These are phyloP conservation scores for Globodera rostochiensis DNA, from an alignment of 1,140 invertebrate genomes.

Conservation along the genomic window DNA sequence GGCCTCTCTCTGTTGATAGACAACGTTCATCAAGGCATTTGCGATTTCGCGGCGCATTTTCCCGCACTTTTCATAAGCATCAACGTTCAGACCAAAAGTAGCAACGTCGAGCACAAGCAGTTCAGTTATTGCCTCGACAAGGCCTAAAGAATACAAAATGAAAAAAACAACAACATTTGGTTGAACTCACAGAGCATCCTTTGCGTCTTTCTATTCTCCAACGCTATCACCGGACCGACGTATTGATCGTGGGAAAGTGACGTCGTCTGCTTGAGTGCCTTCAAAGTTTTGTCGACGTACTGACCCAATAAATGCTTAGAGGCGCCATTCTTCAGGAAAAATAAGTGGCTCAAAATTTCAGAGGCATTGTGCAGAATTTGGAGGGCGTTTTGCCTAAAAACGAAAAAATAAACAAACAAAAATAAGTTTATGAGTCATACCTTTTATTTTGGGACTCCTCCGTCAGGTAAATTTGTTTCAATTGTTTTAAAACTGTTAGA, in stretches of 20 bases:
- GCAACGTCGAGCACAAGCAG: conserved; percentile 9
- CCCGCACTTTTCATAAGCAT: conserved; percentile 22
- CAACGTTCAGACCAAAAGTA: conserved; percentile 12
- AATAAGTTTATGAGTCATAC: not conserved
- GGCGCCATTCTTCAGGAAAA: conserved; percentile 11
- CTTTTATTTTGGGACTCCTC: conserved; percentile 1
- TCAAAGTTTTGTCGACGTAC: conserved; percentile 6
- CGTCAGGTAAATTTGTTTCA: not conserved
- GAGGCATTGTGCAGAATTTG: conserved; percentile 15
- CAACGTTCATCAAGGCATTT: conserved; percentile 29
- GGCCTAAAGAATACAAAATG: not conserved
- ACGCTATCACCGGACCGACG: conserved; percentile 9
- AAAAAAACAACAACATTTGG: not conserved
- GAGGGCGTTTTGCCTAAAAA: conserved; percentile 8
- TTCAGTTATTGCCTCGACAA: conserved; percentile 18
- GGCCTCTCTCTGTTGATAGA: conserved; percentile 23
- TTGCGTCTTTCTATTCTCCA: conserved; percentile 22
- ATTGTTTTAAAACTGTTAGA: not conserved
- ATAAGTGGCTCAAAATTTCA: conserved; percentile 15
- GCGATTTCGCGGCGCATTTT: conserved; percentile 22
- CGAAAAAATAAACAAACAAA: not conserved
- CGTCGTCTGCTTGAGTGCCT: conserved; percentile 10
- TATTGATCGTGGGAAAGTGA: conserved; percentile 29
- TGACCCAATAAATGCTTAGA: not conserved
- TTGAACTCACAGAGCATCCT: conserved; percentile 5